These are phyloP conservation scores for Eucriotettix oculatus DNA, from an alignment of 2,888 invertebrate species.

Conservation along the genomic window DNA sequence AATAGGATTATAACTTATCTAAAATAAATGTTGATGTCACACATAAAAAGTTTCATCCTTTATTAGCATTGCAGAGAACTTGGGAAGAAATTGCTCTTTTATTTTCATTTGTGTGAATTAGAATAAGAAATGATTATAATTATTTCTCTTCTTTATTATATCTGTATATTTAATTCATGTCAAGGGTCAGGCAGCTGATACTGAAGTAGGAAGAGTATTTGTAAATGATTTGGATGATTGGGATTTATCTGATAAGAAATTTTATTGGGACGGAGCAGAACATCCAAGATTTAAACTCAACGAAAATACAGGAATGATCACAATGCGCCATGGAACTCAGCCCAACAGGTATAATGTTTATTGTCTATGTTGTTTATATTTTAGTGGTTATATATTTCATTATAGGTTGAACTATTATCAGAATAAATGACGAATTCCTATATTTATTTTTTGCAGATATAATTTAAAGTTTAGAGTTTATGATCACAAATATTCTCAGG, in stretches of 20 bases:
- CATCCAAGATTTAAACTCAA: constrained; percentile 28
- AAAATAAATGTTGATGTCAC: too few species aligned
- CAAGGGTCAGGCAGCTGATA: constrained; percentile 26
- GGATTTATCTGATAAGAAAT: constrained; percentile 40
- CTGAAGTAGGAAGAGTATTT: constrained; percentile 37
- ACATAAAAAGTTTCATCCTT: too few species aligned
- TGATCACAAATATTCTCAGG: constrained; percentile 30
- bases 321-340: constrained; percentile 33
- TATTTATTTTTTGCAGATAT: constrained; percentile 16
- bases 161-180: not conserved
- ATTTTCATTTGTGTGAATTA: too few species aligned
- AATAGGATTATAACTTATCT: too few species aligned
- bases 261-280: constrained; percentile 26
- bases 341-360: constrained; percentile 24
- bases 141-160: not conserved
- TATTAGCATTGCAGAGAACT: too few species aligned
- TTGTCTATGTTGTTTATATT: not conserved
- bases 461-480: constrained; percentile 27
- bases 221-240: constrained; percentile 43
- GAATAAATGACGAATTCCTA: not conserved
- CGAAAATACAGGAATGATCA: constrained; percentile 31
- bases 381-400: not conserved
- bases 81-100: too few species aligned
- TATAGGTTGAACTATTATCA: not conserved
- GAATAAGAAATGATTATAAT: too few species aligned